Conservation (phyloP, 2,888 invertebrate genomes). For the Monoplex corrugatus region DNA sequence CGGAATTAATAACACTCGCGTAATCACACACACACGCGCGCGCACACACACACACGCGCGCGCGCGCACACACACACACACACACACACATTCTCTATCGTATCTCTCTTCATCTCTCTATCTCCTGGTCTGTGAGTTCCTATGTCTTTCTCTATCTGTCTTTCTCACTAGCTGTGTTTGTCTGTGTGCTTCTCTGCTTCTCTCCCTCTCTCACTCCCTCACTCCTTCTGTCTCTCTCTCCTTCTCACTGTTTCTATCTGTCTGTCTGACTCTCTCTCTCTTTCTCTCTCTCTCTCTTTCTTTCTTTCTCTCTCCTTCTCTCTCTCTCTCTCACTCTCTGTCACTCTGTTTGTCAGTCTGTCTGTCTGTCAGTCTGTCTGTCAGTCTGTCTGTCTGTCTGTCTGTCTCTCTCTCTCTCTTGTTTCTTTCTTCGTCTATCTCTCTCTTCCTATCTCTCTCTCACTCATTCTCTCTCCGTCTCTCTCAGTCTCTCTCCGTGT, state of each 20-base stretch:
- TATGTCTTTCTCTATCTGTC: background rate
- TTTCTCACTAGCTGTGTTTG: no score
- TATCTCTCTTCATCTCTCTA: no score
- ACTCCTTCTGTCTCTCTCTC: background rate
- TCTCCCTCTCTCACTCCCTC: background rate
- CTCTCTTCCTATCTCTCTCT: background rate
- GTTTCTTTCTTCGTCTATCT: no score
- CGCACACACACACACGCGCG: background rate
- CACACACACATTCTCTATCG: slow-evolving; percentile 19
- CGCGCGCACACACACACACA: slow-evolving; percentile 17
- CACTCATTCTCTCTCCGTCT: background rate
- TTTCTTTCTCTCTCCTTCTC: background rate
- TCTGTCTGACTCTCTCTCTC: slow-evolving; percentile 41
- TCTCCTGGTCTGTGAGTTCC: no score
- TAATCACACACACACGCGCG: background rate
- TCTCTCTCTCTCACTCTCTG: background rate
- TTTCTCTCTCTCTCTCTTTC: background rate
- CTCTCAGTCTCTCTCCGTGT: background rate
- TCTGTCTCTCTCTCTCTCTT: slow-evolving; percentile 29
- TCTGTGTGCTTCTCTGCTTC: background rate
- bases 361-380: slow-evolving; percentile 41
- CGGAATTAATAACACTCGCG: no score
- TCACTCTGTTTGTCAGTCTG: slow-evolving; percentile 41
- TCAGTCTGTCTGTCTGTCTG: slow-evolving; percentile 37
- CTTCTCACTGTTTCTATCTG: background rate